A percentile compares a stretch with the other conserved stretches of the same genome.
phyloP scores from a whole-genome alignment of 1,140 invertebrate species.

The Apocrypta bakeri region DNA sequence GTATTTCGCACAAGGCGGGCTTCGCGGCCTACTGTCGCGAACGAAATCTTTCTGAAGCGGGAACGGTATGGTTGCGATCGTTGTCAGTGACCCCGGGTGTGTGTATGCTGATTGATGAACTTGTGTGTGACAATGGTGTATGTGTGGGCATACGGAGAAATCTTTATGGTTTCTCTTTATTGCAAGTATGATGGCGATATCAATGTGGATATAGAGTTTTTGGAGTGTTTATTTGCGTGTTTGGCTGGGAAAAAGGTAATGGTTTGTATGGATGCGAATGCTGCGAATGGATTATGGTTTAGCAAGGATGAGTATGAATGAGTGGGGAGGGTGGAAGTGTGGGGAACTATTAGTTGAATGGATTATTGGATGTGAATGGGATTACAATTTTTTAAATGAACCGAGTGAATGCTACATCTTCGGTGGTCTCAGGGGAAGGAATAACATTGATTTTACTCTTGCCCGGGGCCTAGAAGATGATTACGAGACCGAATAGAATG shows the following conservation, averaged over 20 bases:
- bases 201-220: background rate
- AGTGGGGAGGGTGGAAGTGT: no score
- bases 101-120: constrained; percentile 7
- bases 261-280: no score
- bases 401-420: no score
- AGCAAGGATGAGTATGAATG: background rate
- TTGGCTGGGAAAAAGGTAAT: background rate
- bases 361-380: no score
- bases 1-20: background rate
- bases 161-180: background rate
- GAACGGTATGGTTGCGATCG: background rate
- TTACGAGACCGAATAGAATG: no score
- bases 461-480: no score
- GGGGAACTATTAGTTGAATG: no score
- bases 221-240: background rate
- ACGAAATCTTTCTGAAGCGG: background rate
- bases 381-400: no score
- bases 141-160: constrained; percentile 7
- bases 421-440: no score
- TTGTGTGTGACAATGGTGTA: background rate
- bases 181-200: no score
- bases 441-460: no score
- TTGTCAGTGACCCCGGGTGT: background rate
- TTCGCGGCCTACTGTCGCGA: constrained; percentile 3
- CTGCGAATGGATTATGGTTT: background rate